Base-by-base conservation (phyloP, 1,140 invertebrate genomes). In the Ceratina calcarata region DNA sequence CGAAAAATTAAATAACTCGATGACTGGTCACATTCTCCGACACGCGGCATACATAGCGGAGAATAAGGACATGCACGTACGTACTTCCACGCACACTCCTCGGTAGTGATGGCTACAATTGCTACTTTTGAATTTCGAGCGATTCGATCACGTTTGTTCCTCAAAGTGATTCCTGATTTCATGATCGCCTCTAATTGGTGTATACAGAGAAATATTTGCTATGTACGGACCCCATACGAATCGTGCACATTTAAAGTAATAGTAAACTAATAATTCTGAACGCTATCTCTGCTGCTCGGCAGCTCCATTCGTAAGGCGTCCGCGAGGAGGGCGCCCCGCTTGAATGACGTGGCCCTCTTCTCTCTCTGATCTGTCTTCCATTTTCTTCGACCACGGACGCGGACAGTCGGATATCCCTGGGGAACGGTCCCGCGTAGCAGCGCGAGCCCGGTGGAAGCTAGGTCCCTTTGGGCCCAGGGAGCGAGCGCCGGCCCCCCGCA, bases 11-110 rank as follows among this genome's bases (percentile, higher is more conserved):
- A 94, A 94, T 94, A 94, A 93, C 92, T 91, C 93, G 93, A 94
- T 94, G 94, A 94, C 94, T 93, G 93, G 91, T 94, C 94, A 93
- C 93, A 94, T 94, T 94, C 94, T 91, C 91, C 82, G 69, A 78
- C 79, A 82, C 77, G 86, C 81, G 81, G 78, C 77, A 57, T 79
- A 75, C 78, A 76, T 64, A 85, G 68, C 68, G 64, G 51, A 27
- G 37, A 24, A 49, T 68, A 53, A 49, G 64, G 82, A 67, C 73
- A 58, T 70, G 58, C 58, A 55, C 61, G 37, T 72, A 58, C 70
- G 60, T 60, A 61, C 37, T 45, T 45, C 37, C 55, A 18, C 57
- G 78, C 32, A 22, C 32, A 53, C 20, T 76, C 22, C 3, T 18
- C 16, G 22, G 3, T 10, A 45, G 37, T 45, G 37, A 45, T 45